phyloP scores from a whole-genome alignment of 2,888 invertebrate genomes.

The Monoplex corrugatus region DNA sequence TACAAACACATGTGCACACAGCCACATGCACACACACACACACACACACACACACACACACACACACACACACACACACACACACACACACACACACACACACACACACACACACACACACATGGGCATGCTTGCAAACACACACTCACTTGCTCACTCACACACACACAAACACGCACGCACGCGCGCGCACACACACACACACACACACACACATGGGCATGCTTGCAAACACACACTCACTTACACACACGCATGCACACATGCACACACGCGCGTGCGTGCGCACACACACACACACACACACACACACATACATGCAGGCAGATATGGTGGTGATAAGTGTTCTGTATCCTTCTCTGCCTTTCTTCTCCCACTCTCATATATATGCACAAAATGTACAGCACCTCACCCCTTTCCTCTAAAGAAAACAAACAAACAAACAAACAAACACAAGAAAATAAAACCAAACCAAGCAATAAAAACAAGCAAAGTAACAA shows the following conservation, averaged over 20 bases:
- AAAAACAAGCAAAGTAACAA: no score
- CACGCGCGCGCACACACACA: background rate
- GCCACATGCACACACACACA: background rate
- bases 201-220: background rate
- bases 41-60: slow-evolving; percentile 26
- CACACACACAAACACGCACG: no score
- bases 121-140: no score
- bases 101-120: no score
- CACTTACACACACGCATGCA: background rate
- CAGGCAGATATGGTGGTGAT: background rate
- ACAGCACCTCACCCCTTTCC: no score
- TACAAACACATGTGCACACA: background rate
- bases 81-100: background rate
- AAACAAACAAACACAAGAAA: no score
- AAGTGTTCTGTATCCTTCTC: background rate
- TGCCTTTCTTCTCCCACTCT: background rate
- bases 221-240: background rate
- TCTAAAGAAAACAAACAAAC: no score
- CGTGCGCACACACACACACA: background rate
- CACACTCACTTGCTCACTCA: no score
- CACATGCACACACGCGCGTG: background rate
- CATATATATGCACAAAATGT: no score
- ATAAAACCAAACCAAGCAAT: no score
- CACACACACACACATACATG: background rate
- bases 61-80: slow-evolving; percentile 28